phyloP scores from a whole-genome alignment of 2,797 vertebrate genomes.

The Buphagus erythrorhynchus region DNA sequence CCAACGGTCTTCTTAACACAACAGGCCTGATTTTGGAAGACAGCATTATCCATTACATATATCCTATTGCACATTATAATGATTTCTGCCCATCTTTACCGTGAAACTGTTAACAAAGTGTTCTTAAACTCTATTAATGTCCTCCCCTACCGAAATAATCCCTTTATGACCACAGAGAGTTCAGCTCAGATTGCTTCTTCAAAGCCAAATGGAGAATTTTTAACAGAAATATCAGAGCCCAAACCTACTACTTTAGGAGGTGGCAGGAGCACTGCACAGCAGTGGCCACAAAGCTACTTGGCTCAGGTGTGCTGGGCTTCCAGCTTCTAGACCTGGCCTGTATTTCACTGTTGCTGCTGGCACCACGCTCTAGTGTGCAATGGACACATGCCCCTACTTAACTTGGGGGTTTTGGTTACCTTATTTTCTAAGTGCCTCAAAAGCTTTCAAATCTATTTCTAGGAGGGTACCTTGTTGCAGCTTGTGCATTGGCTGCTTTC shows the following conservation, averaged over 20 bases:
- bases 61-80: not conserved
- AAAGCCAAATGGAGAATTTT: not conserved
- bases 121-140: not conserved
- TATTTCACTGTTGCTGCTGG: not conserved
- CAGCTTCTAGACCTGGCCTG: not conserved
- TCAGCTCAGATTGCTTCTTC: not conserved
- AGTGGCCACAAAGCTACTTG: not conserved
- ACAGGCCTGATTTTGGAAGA: not conserved
- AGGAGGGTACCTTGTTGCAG: not conserved
- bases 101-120: not conserved
- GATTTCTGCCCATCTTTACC: not conserved
- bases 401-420: fast-evolving
- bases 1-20: not conserved
- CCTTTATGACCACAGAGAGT: not conserved
- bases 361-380: not conserved
- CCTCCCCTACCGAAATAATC: not conserved
- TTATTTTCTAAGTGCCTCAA: not conserved
- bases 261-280: fast-evolving
- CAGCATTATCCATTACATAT: not conserved
- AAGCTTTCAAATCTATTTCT: not conserved
- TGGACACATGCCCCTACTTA: fast-evolving
- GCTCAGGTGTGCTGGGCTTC: not conserved
- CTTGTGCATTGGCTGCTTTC: not conserved
- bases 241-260: not conserved
- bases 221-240: not conserved